phyloP scores from a whole-genome alignment of 1,140 invertebrate genomes.

The Papilio dardanus region DNA sequence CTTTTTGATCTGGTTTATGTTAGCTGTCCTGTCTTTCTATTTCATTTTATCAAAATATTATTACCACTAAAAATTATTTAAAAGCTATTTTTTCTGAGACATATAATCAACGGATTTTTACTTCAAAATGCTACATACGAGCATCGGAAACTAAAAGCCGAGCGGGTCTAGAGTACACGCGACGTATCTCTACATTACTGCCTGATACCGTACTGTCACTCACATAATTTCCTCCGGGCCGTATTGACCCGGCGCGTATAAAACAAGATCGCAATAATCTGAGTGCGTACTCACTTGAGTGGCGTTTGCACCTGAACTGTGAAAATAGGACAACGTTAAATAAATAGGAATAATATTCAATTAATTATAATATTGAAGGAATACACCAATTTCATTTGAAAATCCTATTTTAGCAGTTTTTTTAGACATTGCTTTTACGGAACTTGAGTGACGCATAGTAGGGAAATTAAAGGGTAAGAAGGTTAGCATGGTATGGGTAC shows the following conservation, averaged over 20 bases:
- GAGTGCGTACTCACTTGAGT: conserved; percentile 62
- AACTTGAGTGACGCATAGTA: no score
- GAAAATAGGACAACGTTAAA: background rate
- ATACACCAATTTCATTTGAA: background rate
- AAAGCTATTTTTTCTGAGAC: no score
- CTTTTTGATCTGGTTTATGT: no score
- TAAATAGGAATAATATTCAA: background rate
- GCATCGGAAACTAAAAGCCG: background rate
- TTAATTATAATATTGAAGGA: background rate
- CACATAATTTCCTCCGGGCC: conserved; percentile 74
- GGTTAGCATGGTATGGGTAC: no score
- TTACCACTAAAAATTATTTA: no score
- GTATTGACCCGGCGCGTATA: conserved; percentile 60
- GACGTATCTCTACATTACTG: conserved; percentile 43
- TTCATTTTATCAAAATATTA: no score
- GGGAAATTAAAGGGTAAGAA: no score
- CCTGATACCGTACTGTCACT: conserved; percentile 56
- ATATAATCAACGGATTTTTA: background rate
- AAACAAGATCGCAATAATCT: conserved; percentile 54
- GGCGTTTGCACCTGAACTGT: conserved; percentile 53
- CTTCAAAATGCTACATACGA: background rate
- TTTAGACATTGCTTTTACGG: no score
- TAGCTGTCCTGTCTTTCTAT: no score
- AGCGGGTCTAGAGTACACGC: conserved; percentile 36
- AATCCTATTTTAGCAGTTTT: background rate